Evolutionary conservation across 2,888 invertebrate genomes (phyloP), one percentile per base, ranked within the genome.

Genomic region (Heteromyza rotundicornis): DNA sequence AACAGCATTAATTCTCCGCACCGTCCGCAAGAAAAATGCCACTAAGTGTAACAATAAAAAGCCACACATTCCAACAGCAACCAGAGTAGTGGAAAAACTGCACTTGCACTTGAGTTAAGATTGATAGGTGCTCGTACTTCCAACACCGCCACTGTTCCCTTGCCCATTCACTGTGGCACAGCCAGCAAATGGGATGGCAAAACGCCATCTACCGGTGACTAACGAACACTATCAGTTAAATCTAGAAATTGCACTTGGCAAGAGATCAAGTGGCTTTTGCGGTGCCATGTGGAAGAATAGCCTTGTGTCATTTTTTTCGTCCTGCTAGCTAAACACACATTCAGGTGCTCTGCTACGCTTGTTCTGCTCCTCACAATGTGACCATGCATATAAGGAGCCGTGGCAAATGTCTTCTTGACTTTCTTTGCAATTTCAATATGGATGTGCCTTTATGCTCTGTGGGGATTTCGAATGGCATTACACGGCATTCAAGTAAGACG

Each of bases 161-260:
- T n/a, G n/a, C n/a, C n/a, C n/a, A n/a, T n/a, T n/a, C n/a, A 14
- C 47, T 47, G 47, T 5, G 20, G 40, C 40, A 14, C 40, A 16
- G 24, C 27, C 7, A 16, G 2, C 27, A 52, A 32, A 35, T 27
- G 36, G 7, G 27, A 57, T 57, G 57, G 55, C 60, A 64, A 10
- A 27, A 35, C 60, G 61, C 62, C 63, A 60, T 47, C 62, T 35
- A 17, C 63, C 68, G 69, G 67, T 70, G 71, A 70, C 69, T 70
- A 70, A 68, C 65, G 68, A 68, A 65, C 66, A 68, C 68, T 69
- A 71, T 70, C 72, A 68, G 60, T 69, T 66, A 72, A 73, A 74
- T 71, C 70, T 70, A 60, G 66, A 72, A 69, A 73, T 69, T 71
- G 70, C 68, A 72, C 66, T 74, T 73, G 74, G 71, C 73, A 68